These are phyloP conservation scores for Siderastrea siderea DNA, from an alignment of 92 coral and sea anemone genomes.

Conservation along the genomic window DNA sequence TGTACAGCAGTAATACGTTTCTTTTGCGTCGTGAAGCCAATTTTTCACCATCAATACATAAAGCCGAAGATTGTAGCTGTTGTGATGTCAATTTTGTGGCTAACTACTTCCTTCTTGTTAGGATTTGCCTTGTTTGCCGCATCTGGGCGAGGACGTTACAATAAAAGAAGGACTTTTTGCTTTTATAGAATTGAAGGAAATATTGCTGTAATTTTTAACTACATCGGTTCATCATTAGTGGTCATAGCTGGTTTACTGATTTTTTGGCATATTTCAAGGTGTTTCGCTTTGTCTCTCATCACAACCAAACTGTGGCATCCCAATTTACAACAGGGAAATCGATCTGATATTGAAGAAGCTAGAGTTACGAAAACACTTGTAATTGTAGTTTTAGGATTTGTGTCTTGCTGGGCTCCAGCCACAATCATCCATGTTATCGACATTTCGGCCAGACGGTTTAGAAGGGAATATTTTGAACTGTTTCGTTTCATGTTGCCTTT, in stretches of 20 bases:
- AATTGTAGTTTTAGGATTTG: no score
- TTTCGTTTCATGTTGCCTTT: not conserved
- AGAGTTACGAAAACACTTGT: not conserved
- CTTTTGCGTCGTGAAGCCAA: not conserved
- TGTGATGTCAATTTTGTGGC: not conserved
- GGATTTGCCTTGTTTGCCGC: not conserved
- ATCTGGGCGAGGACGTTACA: not conserved
- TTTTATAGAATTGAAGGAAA: no score
- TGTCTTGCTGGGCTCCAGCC: not conserved
- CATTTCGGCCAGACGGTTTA: not conserved
- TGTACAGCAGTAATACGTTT: slow-evolving; percentile 12
- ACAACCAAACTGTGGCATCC: not conserved
- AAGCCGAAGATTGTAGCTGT: not conserved
- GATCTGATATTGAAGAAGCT: not conserved
- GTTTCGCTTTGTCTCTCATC: not conserved
- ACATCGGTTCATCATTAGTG: not conserved
- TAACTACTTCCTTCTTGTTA: not conserved
- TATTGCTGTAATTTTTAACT: not conserved
- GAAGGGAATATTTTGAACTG: not conserved
- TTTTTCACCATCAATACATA: not conserved
- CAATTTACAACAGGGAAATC: not conserved
- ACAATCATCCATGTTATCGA: not conserved
- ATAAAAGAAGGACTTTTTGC: not conserved
- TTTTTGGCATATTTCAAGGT: no score
- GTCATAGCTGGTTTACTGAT: not conserved